phyloP scores from a whole-genome alignment of 2,113 vertebrate species.

The Alligator sinensis region DNA sequence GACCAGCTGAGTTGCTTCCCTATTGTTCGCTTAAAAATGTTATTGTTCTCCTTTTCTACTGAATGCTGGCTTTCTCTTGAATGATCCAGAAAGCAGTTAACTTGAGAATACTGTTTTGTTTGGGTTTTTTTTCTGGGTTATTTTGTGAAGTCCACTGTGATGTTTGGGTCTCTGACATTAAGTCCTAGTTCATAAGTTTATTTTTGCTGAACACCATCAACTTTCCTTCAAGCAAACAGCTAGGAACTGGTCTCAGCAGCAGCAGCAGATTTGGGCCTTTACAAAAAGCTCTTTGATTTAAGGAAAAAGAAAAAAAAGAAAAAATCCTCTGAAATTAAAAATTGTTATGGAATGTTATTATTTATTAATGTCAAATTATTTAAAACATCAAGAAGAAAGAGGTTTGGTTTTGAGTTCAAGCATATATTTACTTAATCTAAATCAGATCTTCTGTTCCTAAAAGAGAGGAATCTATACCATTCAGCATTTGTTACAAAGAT shows the following conservation, averaged over 20 bases:
- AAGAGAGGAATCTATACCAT: background rate
- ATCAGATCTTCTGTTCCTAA: background rate
- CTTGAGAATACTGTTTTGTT: no score
- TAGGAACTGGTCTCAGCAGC: no score
- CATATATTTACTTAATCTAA: background rate
- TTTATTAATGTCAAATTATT: background rate
- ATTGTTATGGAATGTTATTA: background rate
- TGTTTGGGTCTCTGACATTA: background rate
- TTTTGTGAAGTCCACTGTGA: background rate
- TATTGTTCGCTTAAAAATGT: background rate
- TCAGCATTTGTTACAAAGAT: background rate
- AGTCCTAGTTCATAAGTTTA: background rate
- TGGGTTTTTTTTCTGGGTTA: background rate
- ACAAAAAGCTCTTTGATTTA: background rate
- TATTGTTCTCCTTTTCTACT: background rate
- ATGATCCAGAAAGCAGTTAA: background rate
- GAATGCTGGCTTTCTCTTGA: background rate
- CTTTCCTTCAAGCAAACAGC: fast-evolving
- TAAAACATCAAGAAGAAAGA: background rate
- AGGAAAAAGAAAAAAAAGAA: background rate
- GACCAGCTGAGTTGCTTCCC: background rate
- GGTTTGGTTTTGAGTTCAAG: background rate
- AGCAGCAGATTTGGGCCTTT: background rate
- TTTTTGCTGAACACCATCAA: background rate
- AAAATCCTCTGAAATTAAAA: background rate